Evolutionary conservation across 2,888 invertebrate species (phyloP).

Genomic region (Galeruca laticollis): DNA sequence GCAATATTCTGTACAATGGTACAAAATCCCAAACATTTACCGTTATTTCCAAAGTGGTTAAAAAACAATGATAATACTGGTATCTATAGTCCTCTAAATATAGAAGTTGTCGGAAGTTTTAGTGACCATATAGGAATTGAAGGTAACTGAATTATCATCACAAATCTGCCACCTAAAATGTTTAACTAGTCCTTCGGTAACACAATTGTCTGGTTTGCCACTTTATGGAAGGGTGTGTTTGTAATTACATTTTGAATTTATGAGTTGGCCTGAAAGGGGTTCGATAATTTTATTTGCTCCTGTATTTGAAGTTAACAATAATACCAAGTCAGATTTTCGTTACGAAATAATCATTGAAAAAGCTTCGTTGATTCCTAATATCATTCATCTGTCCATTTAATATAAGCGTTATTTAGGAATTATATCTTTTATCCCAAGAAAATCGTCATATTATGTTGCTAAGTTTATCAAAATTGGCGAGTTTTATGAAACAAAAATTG

Average conservation of each 20-base stretch:
- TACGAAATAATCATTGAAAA: neutral
- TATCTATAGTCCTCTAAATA: neutral
- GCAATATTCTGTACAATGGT: too few relatives aligned
- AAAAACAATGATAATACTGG: too few relatives aligned
- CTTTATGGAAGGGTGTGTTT: conserved; percentile 29
- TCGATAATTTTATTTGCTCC: conserved; percentile 28
- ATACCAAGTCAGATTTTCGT: neutral
- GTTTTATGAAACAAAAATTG: too few relatives aligned
- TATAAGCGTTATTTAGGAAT: too few relatives aligned
- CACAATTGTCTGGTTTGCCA: conserved; percentile 25
- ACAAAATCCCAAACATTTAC: too few relatives aligned
- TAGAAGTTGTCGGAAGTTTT: neutral
- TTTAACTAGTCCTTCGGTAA: conserved; percentile 32
- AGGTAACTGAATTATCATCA: conserved; percentile 28
- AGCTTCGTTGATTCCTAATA: too few relatives aligned
- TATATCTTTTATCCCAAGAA: too few relatives aligned
- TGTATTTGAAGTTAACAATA: neutral
- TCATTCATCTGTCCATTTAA: too few relatives aligned
- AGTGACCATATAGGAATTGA: neutral
- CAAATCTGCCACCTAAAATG: conserved; percentile 29
- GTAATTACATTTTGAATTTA: conserved; percentile 30
- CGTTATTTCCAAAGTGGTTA: too few relatives aligned
- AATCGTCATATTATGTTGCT: too few relatives aligned
- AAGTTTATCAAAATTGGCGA: too few relatives aligned
- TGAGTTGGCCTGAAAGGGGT: conserved; percentile 24